phyloP scores from a whole-genome alignment of 1,140 invertebrate species.

The Microplitis demolitor region DNA sequence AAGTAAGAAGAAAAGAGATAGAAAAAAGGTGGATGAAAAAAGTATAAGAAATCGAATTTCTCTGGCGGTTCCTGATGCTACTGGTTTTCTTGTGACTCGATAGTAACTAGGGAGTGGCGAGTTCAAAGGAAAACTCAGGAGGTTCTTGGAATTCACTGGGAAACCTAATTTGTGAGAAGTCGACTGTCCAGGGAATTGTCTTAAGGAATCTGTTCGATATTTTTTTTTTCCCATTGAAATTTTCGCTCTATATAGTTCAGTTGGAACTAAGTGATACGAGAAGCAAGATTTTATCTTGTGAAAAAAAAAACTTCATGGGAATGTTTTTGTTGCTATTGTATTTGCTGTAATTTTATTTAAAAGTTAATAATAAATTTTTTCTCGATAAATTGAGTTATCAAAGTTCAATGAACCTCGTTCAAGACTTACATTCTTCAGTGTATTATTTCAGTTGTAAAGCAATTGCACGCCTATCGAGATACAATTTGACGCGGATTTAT shows the following conservation, averaged over 20 bases:
- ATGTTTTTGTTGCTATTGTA: neutral
- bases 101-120: slow-evolving; percentile 16
- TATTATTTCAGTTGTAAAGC: slow-evolving; percentile 12
- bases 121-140: slow-evolving; percentile 29
- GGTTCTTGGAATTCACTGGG: slow-evolving; percentile 19
- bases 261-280: slow-evolving; percentile 23
- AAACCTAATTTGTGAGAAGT: slow-evolving; percentile 35
- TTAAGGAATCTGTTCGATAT: slow-evolving; percentile 14
- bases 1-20: neutral
- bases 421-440: neutral
- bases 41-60: slow-evolving; percentile 29
- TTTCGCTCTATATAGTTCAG: neutral
- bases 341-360: neutral
- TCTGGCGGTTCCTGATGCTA: neutral
- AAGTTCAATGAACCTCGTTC: neutral
- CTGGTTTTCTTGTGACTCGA: neutral
- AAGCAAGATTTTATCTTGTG: neutral
- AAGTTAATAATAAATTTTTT: neutral
- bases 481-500: slow-evolving; percentile 25
- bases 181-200: slow-evolving; percentile 29
- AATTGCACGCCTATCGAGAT: slow-evolving; percentile 25
- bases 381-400: slow-evolving; percentile 1
- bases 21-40: too few relatives aligned
- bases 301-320: neutral
- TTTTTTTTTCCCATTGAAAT: neutral